Conservation (phyloP, 2,797 vertebrate genomes). For the Sebastes baramenuke region DNA sequence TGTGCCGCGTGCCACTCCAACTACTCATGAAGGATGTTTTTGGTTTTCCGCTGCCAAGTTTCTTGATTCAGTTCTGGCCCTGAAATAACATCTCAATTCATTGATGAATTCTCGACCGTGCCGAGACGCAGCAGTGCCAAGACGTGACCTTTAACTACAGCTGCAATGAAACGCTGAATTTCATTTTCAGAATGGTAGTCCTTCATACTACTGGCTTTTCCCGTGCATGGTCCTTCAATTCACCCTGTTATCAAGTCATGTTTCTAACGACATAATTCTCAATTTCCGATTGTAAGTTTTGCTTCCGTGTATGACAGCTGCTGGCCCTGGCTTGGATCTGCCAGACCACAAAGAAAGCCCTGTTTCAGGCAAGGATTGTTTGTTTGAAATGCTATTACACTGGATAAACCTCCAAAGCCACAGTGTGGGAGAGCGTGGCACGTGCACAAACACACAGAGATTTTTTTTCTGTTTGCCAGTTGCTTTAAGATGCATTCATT, state of each 20-base stretch:
- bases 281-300: constrained; percentile 62
- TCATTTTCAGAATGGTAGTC: neutral
- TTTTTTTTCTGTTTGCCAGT: constrained; percentile 10
- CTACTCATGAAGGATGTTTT: constrained; percentile 66
- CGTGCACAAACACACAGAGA: neutral
- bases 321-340: constrained; percentile 48
- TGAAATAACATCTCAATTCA: constrained; percentile 49
- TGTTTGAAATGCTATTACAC: constrained; percentile 69
- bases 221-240: neutral
- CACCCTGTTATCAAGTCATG: constrained; percentile 38
- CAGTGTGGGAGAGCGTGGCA: constrained; percentile 28
- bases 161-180: constrained; percentile 24
- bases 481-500: constrained; percentile 15
- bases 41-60: constrained; percentile 46
- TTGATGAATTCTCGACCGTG: constrained; percentile 35
- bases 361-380: constrained; percentile 59
- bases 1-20: constrained; percentile 59
- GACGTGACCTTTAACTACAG: constrained; percentile 20
- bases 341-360: constrained; percentile 59
- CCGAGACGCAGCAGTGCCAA: neutral
- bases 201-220: neutral
- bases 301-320: constrained; percentile 65
- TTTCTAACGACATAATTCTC: constrained; percentile 66
- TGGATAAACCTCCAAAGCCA: constrained; percentile 64
- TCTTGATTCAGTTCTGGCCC: constrained; percentile 58